Conservation (phyloP, 2,113 vertebrate genomes). For the Perca flavescens region DNA sequence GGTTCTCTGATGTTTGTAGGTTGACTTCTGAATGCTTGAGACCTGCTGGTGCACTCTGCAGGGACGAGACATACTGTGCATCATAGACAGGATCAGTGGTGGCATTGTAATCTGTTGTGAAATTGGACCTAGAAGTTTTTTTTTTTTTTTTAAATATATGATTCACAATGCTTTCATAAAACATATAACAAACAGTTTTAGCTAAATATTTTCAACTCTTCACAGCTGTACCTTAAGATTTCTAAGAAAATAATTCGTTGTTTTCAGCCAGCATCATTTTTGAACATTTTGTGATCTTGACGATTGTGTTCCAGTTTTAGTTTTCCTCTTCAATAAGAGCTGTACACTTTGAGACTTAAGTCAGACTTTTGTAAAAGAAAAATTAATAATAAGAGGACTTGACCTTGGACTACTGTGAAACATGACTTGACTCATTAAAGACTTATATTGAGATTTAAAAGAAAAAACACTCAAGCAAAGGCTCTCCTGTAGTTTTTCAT, state of each 20-base stretch:
- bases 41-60: constrained; percentile 42
- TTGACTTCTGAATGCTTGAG: constrained; percentile 49
- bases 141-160: neutral
- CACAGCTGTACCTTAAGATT: neutral
- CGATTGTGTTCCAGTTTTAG: neutral
- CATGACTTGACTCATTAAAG: neutral
- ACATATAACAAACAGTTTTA: neutral
- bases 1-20: constrained; percentile 62
- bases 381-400: neutral
- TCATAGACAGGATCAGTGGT: neutral
- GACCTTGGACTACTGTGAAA: neutral
- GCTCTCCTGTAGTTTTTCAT: neutral
- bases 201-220: neutral
- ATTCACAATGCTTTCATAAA: neutral
- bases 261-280: neutral
- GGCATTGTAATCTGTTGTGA: neutral
- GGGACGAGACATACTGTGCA: neutral
- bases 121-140: neutral
- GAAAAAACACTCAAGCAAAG: neutral
- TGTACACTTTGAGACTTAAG: neutral
- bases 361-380: neutral
- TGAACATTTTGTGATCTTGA: neutral
- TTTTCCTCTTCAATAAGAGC: neutral
- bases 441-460: neutral
- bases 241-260: neutral